Base-by-base conservation (phyloP, 2,888 invertebrate species). In the Dione vanillae region DNA sequence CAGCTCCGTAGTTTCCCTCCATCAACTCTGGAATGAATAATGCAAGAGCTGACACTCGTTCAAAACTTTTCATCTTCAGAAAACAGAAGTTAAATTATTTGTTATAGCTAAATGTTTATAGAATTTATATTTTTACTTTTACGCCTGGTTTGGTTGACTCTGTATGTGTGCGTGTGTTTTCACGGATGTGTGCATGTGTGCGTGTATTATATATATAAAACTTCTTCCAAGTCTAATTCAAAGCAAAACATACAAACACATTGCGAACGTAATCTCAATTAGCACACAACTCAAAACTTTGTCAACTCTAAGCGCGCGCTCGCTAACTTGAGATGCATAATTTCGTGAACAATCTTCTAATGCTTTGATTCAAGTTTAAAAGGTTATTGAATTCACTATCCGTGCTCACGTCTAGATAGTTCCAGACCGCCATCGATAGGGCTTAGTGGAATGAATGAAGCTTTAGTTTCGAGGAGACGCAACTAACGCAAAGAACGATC, bases 361-460 rank as follows among this genome's bases (percentile, higher is more conserved):
- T 27, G 27, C 27, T 45, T 61, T 45, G 61, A 61, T 45, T 27
- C 16, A 61, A 45, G 61, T 27, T 35, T 45, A 35, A 59, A 59
- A 45, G 45, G 45, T 35, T 45, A 61, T 45, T 61, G 43, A 61
- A 27, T 35, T 45, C 43, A 16, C n/a, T 35, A 2, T 16, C 27
- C 65, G 37, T n/a, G 9, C 27, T 27, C 19, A 12, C 58, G 65
- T 69, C 65, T 69, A 58, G 58, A 65, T 65, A 65, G 69, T 65
- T 69, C 12, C n/a, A 51, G 65, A 64, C 47, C 16, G 45, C 61
- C 61, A 45, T 61, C 45, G 61, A 61, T 45, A 35, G 45, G 45
- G 45, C 45, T 61, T 45, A 45, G 61, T n/a, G n/a, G 7, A 45
- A 61, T 16, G 27, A 43, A 61, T 45, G 61, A 35, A 27, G 37